Percentiles rank a stretch among this genome's conserved stretches.
Conservation (phyloP, 1,140 invertebrate species). For the Platorchestia sp. region DNA sequence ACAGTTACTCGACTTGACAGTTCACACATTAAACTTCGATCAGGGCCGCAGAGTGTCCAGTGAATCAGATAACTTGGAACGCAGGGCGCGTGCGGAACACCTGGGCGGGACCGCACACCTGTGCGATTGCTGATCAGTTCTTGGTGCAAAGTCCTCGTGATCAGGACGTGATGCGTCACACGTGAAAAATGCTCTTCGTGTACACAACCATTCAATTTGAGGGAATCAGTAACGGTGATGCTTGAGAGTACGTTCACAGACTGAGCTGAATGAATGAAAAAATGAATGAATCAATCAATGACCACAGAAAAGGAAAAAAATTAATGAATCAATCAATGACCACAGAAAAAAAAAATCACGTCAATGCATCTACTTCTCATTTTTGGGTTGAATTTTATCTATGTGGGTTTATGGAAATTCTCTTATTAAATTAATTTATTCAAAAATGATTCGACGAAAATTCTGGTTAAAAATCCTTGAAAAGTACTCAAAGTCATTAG, state of each 20-base stretch:
- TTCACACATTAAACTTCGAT: not conserved
- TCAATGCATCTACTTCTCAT: too few relatives aligned
- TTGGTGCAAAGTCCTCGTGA: not conserved
- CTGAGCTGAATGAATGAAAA: not conserved
- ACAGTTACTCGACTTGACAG: not conserved
- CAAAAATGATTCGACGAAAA: too few relatives aligned
- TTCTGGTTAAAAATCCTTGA: too few relatives aligned
- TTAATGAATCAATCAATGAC: not conserved
- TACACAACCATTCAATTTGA: too few relatives aligned
- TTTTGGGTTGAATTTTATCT: too few relatives aligned
- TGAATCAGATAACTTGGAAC: not conserved
- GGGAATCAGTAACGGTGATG: too few relatives aligned
- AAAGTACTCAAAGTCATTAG: too few relatives aligned
- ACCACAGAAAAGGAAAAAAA: not conserved
- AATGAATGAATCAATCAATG: not conserved
- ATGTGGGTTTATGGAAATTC: too few relatives aligned
- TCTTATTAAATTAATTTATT: too few relatives aligned
- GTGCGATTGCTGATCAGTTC: not conserved
- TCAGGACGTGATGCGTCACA: not conserved
- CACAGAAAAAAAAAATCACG: too few relatives aligned
- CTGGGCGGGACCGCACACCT: not conserved
- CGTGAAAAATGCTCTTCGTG: not conserved
- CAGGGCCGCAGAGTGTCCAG: not conserved
- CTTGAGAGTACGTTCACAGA: too few relatives aligned
- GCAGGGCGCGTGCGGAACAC: not conserved